Conservation (phyloP, 2,113 vertebrate genomes). For the Patagioenas fasciata region DNA sequence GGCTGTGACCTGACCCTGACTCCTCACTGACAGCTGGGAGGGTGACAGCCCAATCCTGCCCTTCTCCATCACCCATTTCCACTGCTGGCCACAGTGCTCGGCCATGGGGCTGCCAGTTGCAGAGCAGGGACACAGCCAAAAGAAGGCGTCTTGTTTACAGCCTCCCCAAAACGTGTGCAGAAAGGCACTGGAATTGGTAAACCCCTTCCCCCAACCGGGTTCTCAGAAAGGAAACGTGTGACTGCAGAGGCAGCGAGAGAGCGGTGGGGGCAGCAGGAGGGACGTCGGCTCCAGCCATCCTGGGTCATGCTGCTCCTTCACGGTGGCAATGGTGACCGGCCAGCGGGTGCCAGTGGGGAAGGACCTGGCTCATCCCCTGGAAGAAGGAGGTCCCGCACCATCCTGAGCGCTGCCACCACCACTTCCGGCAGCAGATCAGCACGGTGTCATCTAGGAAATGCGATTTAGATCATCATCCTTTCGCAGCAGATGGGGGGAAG, state of each 20-base stretch:
- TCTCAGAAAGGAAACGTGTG: neutral
- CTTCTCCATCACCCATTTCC: neutral
- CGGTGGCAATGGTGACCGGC: accelerated
- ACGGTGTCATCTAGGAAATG: constrained; percentile 47
- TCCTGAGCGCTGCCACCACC: neutral
- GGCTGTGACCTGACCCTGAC: neutral
- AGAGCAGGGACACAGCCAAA: neutral
- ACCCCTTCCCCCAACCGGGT: neutral
- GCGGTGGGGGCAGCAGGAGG: accelerated
- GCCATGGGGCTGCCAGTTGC: neutral
- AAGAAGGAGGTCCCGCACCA: neutral
- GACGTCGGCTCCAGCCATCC: neutral
- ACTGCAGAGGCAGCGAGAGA: neutral
- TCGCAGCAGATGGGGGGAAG: neutral
- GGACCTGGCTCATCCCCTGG: neutral
- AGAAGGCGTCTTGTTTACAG: neutral
- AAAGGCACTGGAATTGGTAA: neutral
- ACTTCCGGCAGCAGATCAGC: neutral
- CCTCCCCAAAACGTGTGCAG: neutral
- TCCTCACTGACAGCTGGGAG: neutral
- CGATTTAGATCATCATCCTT: constrained; percentile 57
- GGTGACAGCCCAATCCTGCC: neutral
- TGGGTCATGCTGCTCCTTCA: neutral
- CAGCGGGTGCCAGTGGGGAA: neutral
- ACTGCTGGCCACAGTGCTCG: accelerated